A percentile compares a stretch with the other conserved stretches of the same genome.
These are phyloP conservation scores for Ciona savignyi DNA, from an alignment of 23 tunicate genomes.

Conservation along the genomic window DNA sequence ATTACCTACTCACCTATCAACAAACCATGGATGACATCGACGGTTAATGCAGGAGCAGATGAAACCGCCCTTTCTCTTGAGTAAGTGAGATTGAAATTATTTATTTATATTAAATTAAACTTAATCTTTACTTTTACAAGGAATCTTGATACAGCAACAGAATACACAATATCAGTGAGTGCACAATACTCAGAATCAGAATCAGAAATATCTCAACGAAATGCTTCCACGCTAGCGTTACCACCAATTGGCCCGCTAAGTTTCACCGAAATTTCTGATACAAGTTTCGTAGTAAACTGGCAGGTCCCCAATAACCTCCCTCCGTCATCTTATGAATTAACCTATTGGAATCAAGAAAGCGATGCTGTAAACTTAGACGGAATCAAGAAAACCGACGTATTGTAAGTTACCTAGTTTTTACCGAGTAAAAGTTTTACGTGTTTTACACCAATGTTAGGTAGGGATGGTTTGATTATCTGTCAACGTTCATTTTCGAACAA, in stretches of 20 bases:
- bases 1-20: background rate
- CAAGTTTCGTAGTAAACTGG: slow-evolving; percentile 51
- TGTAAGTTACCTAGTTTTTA: too few relatives aligned
- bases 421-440: too few relatives aligned
- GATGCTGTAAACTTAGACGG: too few relatives aligned
- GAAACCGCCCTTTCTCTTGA: background rate
- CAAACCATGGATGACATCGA: background rate
- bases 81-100: too few relatives aligned
- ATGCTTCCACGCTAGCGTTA: slow-evolving; percentile 24
- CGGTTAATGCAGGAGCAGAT: background rate
- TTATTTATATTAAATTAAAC: too few relatives aligned
- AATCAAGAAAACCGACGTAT: too few relatives aligned
- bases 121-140: slow-evolving; percentile 15
- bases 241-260: slow-evolving; percentile 56
- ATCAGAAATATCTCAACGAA: background rate
- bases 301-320: slow-evolving; percentile 7
- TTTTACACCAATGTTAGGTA: too few relatives aligned
- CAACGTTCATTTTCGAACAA: too few relatives aligned
- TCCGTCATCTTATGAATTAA: slow-evolving; percentile 35
- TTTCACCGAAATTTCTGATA: slow-evolving; percentile 45
- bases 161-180: slow-evolving; percentile 25
- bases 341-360: slow-evolving; percentile 9
- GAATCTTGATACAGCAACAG: slow-evolving; percentile 27
- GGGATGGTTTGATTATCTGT: too few relatives aligned
- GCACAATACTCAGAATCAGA: slow-evolving; percentile 19